Evolutionary conservation across 2,888 invertebrate genomes (phyloP), one percentile per base, ranked within the genome.

Genomic region (Salticus scenicus): DNA sequence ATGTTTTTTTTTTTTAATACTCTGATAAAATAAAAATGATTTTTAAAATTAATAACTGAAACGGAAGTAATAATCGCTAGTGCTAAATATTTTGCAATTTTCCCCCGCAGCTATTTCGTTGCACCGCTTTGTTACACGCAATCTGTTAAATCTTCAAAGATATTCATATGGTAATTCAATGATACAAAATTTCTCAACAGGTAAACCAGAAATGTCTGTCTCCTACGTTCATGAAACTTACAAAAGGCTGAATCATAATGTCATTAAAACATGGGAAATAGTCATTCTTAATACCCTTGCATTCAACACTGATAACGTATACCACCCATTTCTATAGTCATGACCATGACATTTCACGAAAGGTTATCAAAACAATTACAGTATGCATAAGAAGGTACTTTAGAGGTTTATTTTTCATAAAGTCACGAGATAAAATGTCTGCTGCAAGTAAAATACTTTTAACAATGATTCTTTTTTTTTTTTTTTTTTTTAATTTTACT

Each of bases 341-440:
- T 57, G 57, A 57, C 57, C 57, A 24, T 57, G 57, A 57, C 57
- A 24, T 24, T 24, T 57, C 5, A 2, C 12, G 8, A 57, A 57
- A 57, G 57, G 57, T 57, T 2, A 57, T 24, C 20, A 57, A 57
- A 57, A 57, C 24, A 57, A 57, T 57, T 57, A 57, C 57, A 57
- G 24, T 57, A 57, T 57, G 20, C 5, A 57, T 57, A 24, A 24
- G 24, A 57, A 24, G 20, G 12, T 57, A 57, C 12, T 24, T 24
- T 24, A 57, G 7, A 24, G 24, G 12, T 24, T 7, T 24, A 12
- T 2, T 8, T 24, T 24, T 24, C 14, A 20, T 20, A 24, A 57
- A 57, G 4, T 24, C 14, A 7, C 24, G 57, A 24, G 57, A 57
- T 24, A 47, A 14, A 10, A 47, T 47, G 10, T 17, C 42, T 14